Percentiles rank a stretch among this genome's conserved stretches.
phyloP scores from a whole-genome alignment of 2,113 vertebrate species.

The Dipodomys spectabilis region DNA sequence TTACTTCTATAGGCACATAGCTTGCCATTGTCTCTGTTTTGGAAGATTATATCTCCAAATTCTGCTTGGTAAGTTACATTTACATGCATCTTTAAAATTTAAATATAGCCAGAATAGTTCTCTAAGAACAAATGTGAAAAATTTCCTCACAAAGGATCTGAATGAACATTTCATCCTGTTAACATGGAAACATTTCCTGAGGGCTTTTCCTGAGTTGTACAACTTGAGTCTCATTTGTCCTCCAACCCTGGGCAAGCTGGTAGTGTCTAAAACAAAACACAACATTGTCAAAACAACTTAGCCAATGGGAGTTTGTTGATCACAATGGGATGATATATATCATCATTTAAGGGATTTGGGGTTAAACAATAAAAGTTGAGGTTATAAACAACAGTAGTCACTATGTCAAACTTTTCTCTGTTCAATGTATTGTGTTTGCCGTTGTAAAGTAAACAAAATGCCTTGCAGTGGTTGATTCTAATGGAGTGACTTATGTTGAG shows the following conservation, averaged over 20 bases:
- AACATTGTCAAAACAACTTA: background rate
- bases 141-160: background rate
- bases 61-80: background rate
- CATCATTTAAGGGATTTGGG: background rate
- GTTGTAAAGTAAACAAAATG: background rate
- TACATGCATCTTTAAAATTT: background rate
- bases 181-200: background rate
- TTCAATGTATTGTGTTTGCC: background rate
- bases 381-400: background rate
- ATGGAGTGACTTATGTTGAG: background rate
- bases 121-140: slow-evolving; percentile 18
- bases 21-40: background rate
- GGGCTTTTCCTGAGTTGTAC: background rate
- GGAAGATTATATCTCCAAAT: slow-evolving; percentile 32
- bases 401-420: slow-evolving; percentile 14
- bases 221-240: background rate
- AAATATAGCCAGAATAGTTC: slow-evolving; percentile 1
- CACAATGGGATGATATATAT: background rate
- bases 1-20: slow-evolving; percentile 13
- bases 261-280: background rate
- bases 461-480: background rate
- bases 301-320: background rate
- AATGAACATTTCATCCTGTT: background rate
- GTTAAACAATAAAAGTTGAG: slow-evolving; percentile 8
- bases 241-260: background rate